phyloP scores from a whole-genome alignment of 2,113 vertebrate genomes.

The Cyphomyrus plagiostoma region DNA sequence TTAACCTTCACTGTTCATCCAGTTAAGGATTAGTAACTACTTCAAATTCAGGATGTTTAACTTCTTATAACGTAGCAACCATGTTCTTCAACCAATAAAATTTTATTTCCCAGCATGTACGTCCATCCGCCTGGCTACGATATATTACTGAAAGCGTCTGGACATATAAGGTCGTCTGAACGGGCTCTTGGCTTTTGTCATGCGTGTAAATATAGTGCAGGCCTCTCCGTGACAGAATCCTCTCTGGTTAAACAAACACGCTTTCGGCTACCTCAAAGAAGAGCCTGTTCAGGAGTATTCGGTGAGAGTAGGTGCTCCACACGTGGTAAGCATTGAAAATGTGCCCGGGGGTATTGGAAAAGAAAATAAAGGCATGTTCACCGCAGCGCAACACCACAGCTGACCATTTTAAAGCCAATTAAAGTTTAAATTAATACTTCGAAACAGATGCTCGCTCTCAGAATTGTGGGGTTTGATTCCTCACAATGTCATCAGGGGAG shows the following conservation, averaged over 20 bases:
- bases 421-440: not conserved
- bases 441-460: not conserved
- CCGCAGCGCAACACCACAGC: not conserved
- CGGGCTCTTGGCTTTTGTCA: not conserved
- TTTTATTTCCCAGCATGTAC: not conserved
- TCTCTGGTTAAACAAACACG: slow-evolving; percentile 15
- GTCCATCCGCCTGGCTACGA: not conserved
- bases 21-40: slow-evolving; percentile 2
- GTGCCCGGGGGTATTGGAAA: not conserved
- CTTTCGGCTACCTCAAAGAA: not conserved
- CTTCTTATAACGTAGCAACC: not conserved
- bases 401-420: slow-evolving; percentile 9
- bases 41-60: not conserved
- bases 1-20: not conserved
- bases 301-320: not conserved
- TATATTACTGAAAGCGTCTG: slow-evolving; percentile 4
- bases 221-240: not conserved
- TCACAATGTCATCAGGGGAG: not conserved
- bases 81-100: not conserved
- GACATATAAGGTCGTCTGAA: not conserved
- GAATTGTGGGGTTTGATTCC: not conserved
- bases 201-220: slow-evolving; percentile 1
- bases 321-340: not conserved
- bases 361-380: not conserved
- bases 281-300: not conserved